These are phyloP conservation scores for Zaprionus gabonicus DNA, from an alignment of 1,140 invertebrate species.

Conservation along the genomic window DNA sequence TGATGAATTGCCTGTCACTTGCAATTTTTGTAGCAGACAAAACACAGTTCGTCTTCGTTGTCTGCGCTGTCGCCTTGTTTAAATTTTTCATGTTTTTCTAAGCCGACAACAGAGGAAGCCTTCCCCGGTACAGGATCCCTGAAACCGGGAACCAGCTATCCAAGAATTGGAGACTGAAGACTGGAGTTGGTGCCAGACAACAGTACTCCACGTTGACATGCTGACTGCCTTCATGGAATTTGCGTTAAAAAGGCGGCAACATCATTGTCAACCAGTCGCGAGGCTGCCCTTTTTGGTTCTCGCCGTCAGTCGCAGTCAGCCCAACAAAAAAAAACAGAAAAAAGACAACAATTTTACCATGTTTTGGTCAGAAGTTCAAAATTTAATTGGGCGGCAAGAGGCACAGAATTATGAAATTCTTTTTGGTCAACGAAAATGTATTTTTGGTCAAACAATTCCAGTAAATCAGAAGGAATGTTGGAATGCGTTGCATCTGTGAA, in stretches of 20 bases:
- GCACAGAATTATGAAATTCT: constrained; percentile 74
- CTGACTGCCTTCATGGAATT: constrained; percentile 77
- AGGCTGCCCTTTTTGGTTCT: constrained; percentile 42
- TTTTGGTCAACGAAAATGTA: constrained; percentile 34
- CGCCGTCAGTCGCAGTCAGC: not conserved
- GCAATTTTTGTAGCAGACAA: constrained; percentile 79
- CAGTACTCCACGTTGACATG: constrained; percentile 55
- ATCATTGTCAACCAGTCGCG: constrained; percentile 66
- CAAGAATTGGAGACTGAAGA: not conserved
- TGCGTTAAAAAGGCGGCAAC: constrained; percentile 74
- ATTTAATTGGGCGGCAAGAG: constrained; percentile 68
- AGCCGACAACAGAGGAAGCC: constrained; percentile 24
- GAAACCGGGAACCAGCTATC: not conserved
- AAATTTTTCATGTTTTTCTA: constrained; percentile 79
- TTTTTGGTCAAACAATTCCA: constrained; percentile 18
- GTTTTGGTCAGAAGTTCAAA: constrained; percentile 57
- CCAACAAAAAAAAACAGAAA: not conserved
- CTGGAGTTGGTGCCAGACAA: constrained; percentile 15
- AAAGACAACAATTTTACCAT: constrained; percentile 19
- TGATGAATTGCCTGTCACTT: constrained; percentile 83
- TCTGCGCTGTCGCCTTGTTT: constrained; percentile 63
- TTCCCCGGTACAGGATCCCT: not conserved
- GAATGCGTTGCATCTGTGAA: constrained; percentile 10
- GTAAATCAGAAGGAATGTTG: constrained; percentile 27
- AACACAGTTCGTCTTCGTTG: constrained; percentile 62